phyloP scores from a whole-genome alignment of 1,140 invertebrate genomes.

The Temnothorax nylanderi region DNA sequence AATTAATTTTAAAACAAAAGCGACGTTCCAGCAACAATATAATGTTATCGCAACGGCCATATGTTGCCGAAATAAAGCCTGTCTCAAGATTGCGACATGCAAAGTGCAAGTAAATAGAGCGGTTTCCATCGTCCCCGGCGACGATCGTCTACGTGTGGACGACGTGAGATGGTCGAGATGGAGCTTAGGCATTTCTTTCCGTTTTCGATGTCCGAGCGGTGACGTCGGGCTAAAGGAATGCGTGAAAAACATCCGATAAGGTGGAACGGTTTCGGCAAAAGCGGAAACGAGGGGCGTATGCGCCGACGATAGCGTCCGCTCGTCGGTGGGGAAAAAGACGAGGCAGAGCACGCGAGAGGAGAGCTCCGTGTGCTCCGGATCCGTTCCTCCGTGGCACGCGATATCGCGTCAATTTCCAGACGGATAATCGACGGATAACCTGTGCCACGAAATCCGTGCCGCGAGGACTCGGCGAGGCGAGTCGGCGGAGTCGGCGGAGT shows the following conservation, averaged over 20 bases:
- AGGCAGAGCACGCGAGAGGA: too few relatives aligned
- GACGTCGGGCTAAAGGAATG: background rate
- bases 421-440: conserved; percentile 47
- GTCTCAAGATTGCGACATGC: background rate
- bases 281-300: conserved; percentile 80
- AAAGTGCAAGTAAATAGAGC: background rate
- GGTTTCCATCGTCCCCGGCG: background rate
- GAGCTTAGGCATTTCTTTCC: background rate
- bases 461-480: background rate
- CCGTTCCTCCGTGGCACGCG: too few relatives aligned
- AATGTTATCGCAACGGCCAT: background rate
- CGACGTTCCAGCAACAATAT: background rate
- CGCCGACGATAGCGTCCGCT: conserved; percentile 44
- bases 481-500: background rate
- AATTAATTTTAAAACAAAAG: background rate
- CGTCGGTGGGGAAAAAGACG: conserved; percentile 48
- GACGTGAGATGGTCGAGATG: background rate
- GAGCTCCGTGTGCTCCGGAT: too few relatives aligned
- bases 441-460: conserved; percentile 20
- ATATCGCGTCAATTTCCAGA: background rate
- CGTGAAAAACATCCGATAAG: background rate
- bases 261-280: conserved; percentile 25
- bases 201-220: too few relatives aligned
- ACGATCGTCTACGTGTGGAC: background rate
- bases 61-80: background rate